Percentiles rank a stretch among this genome's conserved stretches.
These are phyloP conservation scores for Colistium nudipinnis DNA, from an alignment of 2,113 vertebrate genomes.

Conservation along the genomic window DNA sequence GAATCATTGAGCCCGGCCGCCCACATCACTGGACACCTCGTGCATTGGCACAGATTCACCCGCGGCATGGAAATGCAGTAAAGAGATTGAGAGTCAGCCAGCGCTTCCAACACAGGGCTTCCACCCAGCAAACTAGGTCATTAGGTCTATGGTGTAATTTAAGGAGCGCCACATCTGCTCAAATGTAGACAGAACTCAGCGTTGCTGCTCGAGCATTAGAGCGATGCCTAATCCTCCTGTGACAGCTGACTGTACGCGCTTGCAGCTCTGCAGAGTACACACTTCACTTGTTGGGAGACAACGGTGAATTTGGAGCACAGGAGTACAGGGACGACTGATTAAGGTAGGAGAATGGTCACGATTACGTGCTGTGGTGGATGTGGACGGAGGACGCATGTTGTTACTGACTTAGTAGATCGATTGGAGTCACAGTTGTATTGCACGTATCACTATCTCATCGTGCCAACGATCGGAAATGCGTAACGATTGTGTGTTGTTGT, in stretches of 20 bases:
- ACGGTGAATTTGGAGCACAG: neutral
- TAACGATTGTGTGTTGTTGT: slow-evolving; percentile 18
- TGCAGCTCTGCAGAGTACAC: slow-evolving; percentile 18
- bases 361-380: neutral
- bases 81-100: slow-evolving; percentile 62
- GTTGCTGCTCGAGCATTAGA: slow-evolving; percentile 62
- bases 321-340: neutral
- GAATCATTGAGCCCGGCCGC: slow-evolving; percentile 1
- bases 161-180: slow-evolving; percentile 77
- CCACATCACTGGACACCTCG: slow-evolving; percentile 1
- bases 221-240: slow-evolving; percentile 59
- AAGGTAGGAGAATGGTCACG: slow-evolving; percentile 22
- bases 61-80: slow-evolving; percentile 28
- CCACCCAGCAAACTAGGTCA: slow-evolving; percentile 76
- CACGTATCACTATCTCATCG: neutral
- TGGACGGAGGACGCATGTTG: neutral
- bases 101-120: slow-evolving; percentile 34
- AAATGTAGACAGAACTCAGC: slow-evolving; percentile 59
- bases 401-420: neutral
- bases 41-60: slow-evolving; percentile 32
- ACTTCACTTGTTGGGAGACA: slow-evolving; percentile 28
- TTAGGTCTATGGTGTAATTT: slow-evolving; percentile 78
- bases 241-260: slow-evolving; percentile 61
- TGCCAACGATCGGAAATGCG: slow-evolving; percentile 22
- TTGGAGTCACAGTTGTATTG: neutral